These are phyloP conservation scores for Cossypha heuglini DNA, from an alignment of 2,797 vertebrate genomes.

Conservation along the genomic window DNA sequence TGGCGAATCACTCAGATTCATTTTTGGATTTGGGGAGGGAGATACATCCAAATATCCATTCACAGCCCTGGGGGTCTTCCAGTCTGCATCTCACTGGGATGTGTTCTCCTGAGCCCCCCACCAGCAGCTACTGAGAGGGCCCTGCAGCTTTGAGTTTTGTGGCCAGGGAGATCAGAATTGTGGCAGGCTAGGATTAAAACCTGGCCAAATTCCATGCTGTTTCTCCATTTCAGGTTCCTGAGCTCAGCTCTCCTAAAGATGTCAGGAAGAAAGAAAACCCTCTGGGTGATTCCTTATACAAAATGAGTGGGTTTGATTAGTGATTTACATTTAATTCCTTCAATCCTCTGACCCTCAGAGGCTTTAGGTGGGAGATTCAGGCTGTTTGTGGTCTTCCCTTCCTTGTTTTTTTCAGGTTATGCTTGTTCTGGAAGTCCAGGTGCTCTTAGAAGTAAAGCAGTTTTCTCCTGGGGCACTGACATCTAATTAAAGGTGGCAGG, in stretches of 20 bases:
- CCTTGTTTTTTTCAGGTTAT: background rate
- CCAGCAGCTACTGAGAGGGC: background rate
- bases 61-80: background rate
- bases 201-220: accelerated
- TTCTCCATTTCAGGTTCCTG: background rate
- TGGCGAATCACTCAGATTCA: accelerated
- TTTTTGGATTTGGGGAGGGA: background rate
- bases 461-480: background rate
- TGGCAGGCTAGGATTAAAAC: background rate
- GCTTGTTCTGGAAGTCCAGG: background rate
- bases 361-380: background rate
- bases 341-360: background rate
- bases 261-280: background rate
- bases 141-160: background rate
- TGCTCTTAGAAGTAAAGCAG: background rate
- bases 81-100: background rate
- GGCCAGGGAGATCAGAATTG: background rate
- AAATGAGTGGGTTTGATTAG: background rate
- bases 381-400: accelerated
- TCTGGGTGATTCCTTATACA: background rate
- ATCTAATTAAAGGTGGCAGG: background rate
- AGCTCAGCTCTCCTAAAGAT: background rate
- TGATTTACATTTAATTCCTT: background rate
- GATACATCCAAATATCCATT: background rate
- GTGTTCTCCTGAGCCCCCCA: background rate